These are phyloP conservation scores for Amblyopsis rosae DNA, from an alignment of 2,113 vertebrate genomes.

Conservation along the genomic window DNA sequence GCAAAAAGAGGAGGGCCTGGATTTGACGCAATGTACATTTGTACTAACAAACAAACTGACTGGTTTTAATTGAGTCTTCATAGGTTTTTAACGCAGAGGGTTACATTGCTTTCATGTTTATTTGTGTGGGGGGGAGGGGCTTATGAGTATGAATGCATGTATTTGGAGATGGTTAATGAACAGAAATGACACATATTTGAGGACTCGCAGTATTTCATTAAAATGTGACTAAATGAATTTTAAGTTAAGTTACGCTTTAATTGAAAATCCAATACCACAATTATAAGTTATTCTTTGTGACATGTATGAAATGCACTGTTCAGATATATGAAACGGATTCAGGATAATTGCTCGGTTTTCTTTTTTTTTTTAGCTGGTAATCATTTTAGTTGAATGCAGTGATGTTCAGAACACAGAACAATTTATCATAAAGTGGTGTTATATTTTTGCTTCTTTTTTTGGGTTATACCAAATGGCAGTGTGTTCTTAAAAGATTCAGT, in stretches of 20 bases:
- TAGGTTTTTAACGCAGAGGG: conserved; percentile 14
- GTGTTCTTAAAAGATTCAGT: no score
- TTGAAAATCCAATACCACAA: conserved; percentile 5
- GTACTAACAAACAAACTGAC: background rate
- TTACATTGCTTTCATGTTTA: conserved; percentile 16
- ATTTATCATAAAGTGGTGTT: no score
- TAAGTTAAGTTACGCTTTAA: background rate
- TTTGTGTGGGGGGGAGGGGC: background rate
- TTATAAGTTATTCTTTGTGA: background rate
- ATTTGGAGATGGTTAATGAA: conserved; percentile 8
- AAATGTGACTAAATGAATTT: conserved; percentile 18
- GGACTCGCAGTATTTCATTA: conserved; percentile 3
- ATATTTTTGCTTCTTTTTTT: no score
- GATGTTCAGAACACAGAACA: no score
- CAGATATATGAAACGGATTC: background rate
- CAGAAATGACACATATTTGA: background rate
- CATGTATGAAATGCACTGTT: conserved; percentile 43
- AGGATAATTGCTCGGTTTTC: no score
- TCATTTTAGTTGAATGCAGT: no score
- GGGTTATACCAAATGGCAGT: no score
- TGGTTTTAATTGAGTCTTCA: conserved; percentile 38
- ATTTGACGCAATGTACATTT: conserved; percentile 61
- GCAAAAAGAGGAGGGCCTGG: conserved; percentile 1
- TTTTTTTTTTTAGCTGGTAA: no score
- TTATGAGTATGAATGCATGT: conserved; percentile 57